Conservation (phyloP, 1,140 invertebrate genomes). For the Anoplophora glabripennis region DNA sequence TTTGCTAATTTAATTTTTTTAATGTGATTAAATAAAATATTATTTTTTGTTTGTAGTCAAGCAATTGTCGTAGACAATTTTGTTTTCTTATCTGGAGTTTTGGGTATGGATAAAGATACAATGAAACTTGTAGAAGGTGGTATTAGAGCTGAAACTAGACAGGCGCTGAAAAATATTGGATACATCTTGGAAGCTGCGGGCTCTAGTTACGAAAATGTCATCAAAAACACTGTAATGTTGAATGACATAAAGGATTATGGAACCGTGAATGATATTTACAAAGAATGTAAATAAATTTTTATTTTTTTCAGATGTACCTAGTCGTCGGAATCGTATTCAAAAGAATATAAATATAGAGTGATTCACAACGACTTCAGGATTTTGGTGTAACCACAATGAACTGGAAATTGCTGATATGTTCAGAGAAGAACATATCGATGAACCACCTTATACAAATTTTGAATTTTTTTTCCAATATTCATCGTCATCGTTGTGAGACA, state of each 20-base stretch:
- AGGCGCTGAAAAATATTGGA: constrained; percentile 75
- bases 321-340: no score
- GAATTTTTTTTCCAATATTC: no score
- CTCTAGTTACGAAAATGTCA: constrained; percentile 68
- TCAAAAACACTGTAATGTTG: constrained; percentile 82
- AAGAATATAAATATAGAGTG: no score
- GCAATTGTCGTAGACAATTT: constrained; percentile 77
- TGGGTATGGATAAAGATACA: constrained; percentile 72
- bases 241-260: constrained; percentile 78
- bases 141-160: constrained; percentile 66
- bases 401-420: no score
- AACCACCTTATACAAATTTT: no score
- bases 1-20: no score
- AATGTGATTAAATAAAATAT: neutral
- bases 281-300: constrained; percentile 56
- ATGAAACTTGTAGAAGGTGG: constrained; percentile 70
- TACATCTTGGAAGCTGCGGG: constrained; percentile 73
- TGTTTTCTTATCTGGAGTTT: constrained; percentile 80
- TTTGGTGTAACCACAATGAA: no score
- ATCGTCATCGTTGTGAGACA: no score
- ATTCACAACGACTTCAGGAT: no score
- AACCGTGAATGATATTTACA: constrained; percentile 79
- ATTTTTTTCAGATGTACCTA: no score
- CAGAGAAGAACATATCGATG: no score
- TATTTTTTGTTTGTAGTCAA: constrained; percentile 59